phyloP scores from a whole-genome alignment of 1,140 invertebrate genomes.

The Leptopilina boulardi region DNA sequence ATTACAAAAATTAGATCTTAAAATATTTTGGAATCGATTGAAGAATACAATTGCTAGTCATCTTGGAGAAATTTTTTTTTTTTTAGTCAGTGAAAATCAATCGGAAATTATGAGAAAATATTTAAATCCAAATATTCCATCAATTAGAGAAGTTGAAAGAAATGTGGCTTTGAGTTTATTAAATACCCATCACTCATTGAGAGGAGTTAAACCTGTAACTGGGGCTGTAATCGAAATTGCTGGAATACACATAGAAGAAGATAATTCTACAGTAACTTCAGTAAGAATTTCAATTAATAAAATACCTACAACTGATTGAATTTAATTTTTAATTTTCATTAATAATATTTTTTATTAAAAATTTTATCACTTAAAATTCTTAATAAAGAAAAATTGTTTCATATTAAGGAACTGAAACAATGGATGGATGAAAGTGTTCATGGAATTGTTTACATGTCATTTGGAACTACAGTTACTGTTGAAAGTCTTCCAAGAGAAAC shows the following conservation, averaged over 20 bases:
- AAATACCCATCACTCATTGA: neutral
- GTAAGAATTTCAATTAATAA: conserved; percentile 5
- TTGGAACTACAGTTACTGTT: conserved; percentile 67
- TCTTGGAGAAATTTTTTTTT: neutral
- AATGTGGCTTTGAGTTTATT: neutral
- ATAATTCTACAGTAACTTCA: neutral
- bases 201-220: neutral
- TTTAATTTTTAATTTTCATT: no score
- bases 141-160: neutral
- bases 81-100: neutral
- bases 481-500: conserved; percentile 61
- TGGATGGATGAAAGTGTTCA: conserved; percentile 73
- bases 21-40: conserved; percentile 75
- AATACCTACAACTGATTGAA: no score
- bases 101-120: neutral
- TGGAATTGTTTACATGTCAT: conserved; percentile 69
- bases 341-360: no score
- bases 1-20: neutral
- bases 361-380: no score
- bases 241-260: conserved; percentile 20
- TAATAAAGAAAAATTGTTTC: neutral
- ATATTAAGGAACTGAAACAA: conserved; percentile 74
- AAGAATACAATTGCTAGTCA: conserved; percentile 65
- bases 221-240: neutral
- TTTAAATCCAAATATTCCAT: neutral